Evolutionary conservation across 2,888 invertebrate species (phyloP), one percentile per base, ranked within the genome.

Genomic region (Campoplex nolae): DNA sequence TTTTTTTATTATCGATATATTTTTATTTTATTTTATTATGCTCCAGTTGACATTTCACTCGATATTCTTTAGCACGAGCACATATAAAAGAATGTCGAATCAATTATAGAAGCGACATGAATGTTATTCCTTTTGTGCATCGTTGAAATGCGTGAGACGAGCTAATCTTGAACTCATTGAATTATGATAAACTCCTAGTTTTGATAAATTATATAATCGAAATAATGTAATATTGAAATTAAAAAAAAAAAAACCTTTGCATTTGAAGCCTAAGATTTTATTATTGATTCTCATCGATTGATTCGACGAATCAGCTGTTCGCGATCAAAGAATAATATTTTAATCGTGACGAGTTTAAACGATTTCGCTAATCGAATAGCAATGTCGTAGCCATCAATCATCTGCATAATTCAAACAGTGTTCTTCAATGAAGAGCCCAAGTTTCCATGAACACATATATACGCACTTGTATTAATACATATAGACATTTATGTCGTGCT

Each of bases 401-500:
- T 32, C 51, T 32, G n/a, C 32, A 32, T n/a, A 71, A 71, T 71
- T 51, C 1, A 32, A 18, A 51, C 18, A 35, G 16, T 3, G 3
- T 23, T n/a, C 7, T 71, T 71, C 71, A 71, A 51, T 71, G 71
- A 51, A 48, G 71, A 71, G 16, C 32, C 16, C 13, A 62, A 62
- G 32, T 11, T 6, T n/a, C 32, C 32, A n/a, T n/a, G 51, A 18
- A 18, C 32, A 6, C 7, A 13, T 51, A n/a, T n/a, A 16, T 9
- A 6, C 38, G 38, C 38, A 56, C 42, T 23, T 23, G 28, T 42
- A 38, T 45, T n/a, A 51, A n/a, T 54, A 23, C n/a, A 56, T 82
- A 75, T 28, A 28, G 13, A 70, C 23, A 7, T 16, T 28, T 28
- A 28, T 45, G 16, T 23, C 48, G 51, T 51, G 38, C 38, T 38